Evolutionary conservation across 2,888 invertebrate species (phyloP).

Genomic region (Palloptera scutellata): DNA sequence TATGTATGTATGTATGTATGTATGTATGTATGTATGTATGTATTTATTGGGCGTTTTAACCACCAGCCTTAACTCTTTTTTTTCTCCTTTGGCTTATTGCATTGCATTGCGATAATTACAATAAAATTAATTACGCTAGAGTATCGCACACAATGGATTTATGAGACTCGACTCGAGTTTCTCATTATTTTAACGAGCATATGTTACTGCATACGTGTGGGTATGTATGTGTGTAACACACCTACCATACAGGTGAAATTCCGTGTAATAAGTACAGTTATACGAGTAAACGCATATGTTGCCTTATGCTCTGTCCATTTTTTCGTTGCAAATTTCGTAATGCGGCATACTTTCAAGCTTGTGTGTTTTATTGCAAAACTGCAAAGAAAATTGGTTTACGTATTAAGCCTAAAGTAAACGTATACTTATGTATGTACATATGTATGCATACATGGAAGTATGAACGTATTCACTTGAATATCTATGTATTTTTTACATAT

Average conservation of each 20-base stretch:
- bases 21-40: neutral
- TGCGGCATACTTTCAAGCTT: neutral
- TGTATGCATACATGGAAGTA: neutral
- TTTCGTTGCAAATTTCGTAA: neutral
- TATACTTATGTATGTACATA: neutral
- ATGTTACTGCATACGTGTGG: neutral
- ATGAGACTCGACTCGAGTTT: conserved; percentile 13
- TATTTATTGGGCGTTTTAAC: conserved; percentile 3
- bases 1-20: neutral
- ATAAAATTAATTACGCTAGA: conserved; percentile 58
- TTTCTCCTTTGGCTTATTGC: conserved; percentile 40
- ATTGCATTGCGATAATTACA: conserved; percentile 53
- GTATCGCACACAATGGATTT: neutral
- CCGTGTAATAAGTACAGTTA: neutral
- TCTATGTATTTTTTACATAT: conserved; percentile 35
- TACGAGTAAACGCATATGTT: neutral
- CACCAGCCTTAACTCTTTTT: conserved; percentile 10
- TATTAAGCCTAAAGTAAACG: neutral
- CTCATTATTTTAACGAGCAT: conserved; percentile 43
- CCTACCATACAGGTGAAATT: neutral
- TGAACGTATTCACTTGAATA: neutral
- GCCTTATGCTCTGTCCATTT: neutral
- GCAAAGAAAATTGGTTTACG: neutral
- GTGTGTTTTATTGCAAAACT: neutral
- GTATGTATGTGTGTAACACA: neutral